These are phyloP conservation scores for Procambarus virginalis DNA, from an alignment of 1,140 invertebrate species.

Conservation along the genomic window DNA sequence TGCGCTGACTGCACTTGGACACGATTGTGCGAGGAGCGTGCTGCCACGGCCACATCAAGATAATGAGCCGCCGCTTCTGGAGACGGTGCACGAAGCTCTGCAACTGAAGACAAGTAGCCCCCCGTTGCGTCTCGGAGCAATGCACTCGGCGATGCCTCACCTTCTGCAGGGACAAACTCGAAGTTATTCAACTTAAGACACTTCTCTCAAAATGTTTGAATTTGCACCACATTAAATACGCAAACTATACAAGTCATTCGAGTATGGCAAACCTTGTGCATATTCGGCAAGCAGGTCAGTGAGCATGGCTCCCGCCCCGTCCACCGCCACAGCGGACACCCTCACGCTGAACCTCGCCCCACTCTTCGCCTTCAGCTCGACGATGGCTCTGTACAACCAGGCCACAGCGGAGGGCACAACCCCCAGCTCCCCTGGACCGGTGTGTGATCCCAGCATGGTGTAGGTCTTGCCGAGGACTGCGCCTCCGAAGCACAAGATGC, in stretches of 20 bases:
- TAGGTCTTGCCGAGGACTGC: slow-evolving; percentile 89
- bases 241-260: neutral
- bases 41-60: slow-evolving; percentile 90
- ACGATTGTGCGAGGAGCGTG: slow-evolving; percentile 76
- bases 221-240: too few species aligned
- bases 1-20: slow-evolving; percentile 87
- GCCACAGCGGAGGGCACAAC: slow-evolving; percentile 93
- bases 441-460: slow-evolving; percentile 91
- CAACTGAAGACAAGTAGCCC: slow-evolving; percentile 88
- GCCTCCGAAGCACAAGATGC: slow-evolving; percentile 93
- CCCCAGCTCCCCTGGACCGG: slow-evolving; percentile 84
- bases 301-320: slow-evolving; percentile 71
- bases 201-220: too few species aligned
- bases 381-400: slow-evolving; percentile 94
- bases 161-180: slow-evolving; percentile 77
- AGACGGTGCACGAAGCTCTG: slow-evolving; percentile 91
- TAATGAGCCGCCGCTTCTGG: slow-evolving; percentile 96
- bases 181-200: neutral
- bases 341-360: slow-evolving; percentile 91
- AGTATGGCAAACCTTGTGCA: slow-evolving; percentile 50
- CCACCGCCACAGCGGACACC: slow-evolving; percentile 92
- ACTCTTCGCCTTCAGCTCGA: slow-evolving; percentile 93
- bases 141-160: slow-evolving; percentile 88
- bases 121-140: slow-evolving; percentile 91
- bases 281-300: slow-evolving; percentile 67